Evolutionary conservation across 2,888 invertebrate species (phyloP).

Genomic region (Epinotia brunnichana): DNA sequence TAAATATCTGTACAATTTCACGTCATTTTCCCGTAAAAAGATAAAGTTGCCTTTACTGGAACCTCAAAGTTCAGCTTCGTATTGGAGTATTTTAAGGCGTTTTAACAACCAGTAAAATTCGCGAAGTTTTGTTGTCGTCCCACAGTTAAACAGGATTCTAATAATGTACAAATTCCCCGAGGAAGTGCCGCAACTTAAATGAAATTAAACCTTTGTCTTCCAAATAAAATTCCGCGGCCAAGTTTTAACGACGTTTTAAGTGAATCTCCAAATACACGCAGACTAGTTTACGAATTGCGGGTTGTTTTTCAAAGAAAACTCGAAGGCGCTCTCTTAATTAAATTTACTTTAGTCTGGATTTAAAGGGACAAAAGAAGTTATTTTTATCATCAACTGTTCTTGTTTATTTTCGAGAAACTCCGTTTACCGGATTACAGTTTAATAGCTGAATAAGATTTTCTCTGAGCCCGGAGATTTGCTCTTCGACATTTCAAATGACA

Average conservation of each 20-base stretch:
- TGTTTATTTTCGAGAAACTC: conserved; percentile 15
- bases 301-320: conserved; percentile 53
- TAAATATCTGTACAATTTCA: no score
- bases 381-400: conserved; percentile 22
- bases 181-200: conserved; percentile 32
- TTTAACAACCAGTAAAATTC: neutral
- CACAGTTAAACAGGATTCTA: conserved; percentile 6
- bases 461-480: neutral
- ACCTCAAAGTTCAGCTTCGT: neutral
- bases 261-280: conserved; percentile 49
- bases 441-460: conserved; percentile 14
- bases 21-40: no score
- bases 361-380: conserved; percentile 45
- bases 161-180: conserved; percentile 2
- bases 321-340: conserved; percentile 59
- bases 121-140: neutral
- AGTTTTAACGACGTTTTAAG: conserved; percentile 49
- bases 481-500: no score
- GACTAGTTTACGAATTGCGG: conserved; percentile 54
- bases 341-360: conserved; percentile 58
- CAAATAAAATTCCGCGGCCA: conserved; percentile 37
- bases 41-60: no score
- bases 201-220: conserved; percentile 39
- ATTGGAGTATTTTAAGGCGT: neutral
- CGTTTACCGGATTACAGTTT: conserved; percentile 10